phyloP scores from a whole-genome alignment of 2,888 invertebrate genomes.

The Macaria notata region DNA sequence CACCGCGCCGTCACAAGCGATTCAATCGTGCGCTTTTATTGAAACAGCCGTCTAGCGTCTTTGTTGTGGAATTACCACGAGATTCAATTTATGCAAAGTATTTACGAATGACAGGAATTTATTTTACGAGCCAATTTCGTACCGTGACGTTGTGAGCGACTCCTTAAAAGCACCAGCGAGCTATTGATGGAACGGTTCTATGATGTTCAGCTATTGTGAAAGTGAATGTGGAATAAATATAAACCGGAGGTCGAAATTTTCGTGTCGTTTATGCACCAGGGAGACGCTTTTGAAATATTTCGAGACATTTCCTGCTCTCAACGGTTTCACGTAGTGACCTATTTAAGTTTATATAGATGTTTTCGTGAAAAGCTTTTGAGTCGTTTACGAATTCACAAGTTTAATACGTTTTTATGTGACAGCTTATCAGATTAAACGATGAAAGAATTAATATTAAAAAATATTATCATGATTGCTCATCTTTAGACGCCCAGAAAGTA shows the following conservation, averaged over 20 bases:
- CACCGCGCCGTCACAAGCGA: conserved; percentile 66
- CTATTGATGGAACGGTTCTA: conserved; percentile 53
- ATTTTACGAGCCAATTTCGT: conserved; percentile 72
- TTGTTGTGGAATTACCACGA: conserved; percentile 71
- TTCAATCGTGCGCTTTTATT: conserved; percentile 73
- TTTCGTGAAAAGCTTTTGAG: background rate
- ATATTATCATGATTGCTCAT: conserved; percentile 53
- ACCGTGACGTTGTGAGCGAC: conserved; percentile 48
- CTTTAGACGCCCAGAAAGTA: conserved; percentile 53
- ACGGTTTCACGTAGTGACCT: conserved; percentile 1
- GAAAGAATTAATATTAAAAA: conserved; percentile 39
- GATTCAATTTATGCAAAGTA: conserved; percentile 77
- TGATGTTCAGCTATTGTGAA: conserved; percentile 43
- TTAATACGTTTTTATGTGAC: conserved; percentile 12
- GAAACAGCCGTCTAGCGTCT: conserved; percentile 67
- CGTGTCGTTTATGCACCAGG: conserved; percentile 22
- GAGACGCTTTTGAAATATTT: conserved; percentile 21
- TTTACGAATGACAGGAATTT: conserved; percentile 76
- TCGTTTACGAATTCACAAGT: too few relatives aligned
- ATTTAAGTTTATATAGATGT: background rate
- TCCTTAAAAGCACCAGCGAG: conserved; percentile 51
- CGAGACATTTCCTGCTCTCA: conserved; percentile 6
- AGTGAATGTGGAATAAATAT: conserved; percentile 31
- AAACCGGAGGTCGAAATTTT: conserved; percentile 15
- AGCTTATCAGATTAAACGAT: conserved; percentile 14